Evolutionary conservation across 2,113 vertebrate genomes (phyloP).

Genomic region (Antechinus flavipes): DNA sequence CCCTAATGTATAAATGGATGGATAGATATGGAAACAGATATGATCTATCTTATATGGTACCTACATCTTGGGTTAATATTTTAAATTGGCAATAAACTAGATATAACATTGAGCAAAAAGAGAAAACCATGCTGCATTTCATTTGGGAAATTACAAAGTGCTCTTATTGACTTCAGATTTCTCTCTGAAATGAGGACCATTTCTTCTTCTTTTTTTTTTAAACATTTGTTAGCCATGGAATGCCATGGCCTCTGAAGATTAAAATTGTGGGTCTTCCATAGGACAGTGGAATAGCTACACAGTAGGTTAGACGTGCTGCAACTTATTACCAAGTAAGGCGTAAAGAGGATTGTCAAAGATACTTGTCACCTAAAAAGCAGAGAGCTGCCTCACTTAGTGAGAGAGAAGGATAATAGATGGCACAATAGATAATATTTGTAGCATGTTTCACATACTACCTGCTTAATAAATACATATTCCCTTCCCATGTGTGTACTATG

Average conservation of each 20-base stretch:
- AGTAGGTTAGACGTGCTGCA: no score
- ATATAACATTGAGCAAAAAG: not conserved
- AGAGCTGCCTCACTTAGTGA: not conserved
- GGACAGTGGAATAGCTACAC: not conserved
- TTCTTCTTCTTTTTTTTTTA: not conserved
- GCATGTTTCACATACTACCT: not conserved
- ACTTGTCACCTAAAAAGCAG: not conserved
- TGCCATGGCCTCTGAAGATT: not conserved
- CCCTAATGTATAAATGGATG: not conserved
- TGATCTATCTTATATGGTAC: not conserved
- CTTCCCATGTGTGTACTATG: not conserved
- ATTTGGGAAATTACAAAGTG: not conserved
- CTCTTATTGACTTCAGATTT: not conserved
- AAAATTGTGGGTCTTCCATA: not conserved
- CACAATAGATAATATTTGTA: not conserved
- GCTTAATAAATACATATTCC: not conserved
- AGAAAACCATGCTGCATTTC: not conserved
- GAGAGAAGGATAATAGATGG: not conserved
- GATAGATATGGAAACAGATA: not conserved
- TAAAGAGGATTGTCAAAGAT: not conserved
- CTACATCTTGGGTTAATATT: not conserved
- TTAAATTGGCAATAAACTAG: not conserved
- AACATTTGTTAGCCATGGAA: not conserved
- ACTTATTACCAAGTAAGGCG: not conserved
- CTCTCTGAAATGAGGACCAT: not conserved